Evolutionary conservation across 2,888 invertebrate species (phyloP), one percentile per base, ranked within the genome.

Genomic region (Pinctada fucata): DNA sequence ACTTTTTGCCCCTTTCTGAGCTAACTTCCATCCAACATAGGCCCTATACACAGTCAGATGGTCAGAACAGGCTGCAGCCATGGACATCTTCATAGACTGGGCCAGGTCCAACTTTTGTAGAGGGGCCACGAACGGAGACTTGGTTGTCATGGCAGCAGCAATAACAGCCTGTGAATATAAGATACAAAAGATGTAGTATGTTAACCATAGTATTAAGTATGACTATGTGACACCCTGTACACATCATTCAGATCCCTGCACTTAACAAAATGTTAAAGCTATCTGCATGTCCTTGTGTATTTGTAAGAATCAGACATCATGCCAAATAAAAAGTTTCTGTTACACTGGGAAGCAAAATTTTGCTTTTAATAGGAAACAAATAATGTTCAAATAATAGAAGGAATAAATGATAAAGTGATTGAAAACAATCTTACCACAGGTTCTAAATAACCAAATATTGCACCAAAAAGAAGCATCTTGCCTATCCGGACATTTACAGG

Each of bases 401-500:
- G 31, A 31, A 31, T 31, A 31, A 31, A 31, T 31, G 31, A 31
- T 1, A 31, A 31, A 31, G 31, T 31, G 31, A 31, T 31, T 31
- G 31, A 31, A 31, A 31, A 31, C 31, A 31, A 31, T 85, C 89
- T 85, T 81, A 91, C 92, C 83, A 90, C 88, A 75, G 89, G 90
- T 73, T 91, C 89, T 31, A 91, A 79, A 79, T 91, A 91, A 6
- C 91, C 91, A 80, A 92, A 86, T 16, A 92, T 86, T 31, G 91
- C 89, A 16, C 87, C 90, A 82, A 88, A 90, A 16, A 92, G 68
- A 69, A 92, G 81, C 91, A 92, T 91, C 80, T 92, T 91, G 31
- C 91, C 92, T 45, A 91, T 87, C n/a, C 90, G 83, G 0, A 91
- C 91, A 82, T 91, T 86, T 6, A 92, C 90, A 10, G 91, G 92